These are phyloP conservation scores for Lepus europaeus DNA, from an alignment of 2,113 vertebrate genomes.

Conservation along the genomic window DNA sequence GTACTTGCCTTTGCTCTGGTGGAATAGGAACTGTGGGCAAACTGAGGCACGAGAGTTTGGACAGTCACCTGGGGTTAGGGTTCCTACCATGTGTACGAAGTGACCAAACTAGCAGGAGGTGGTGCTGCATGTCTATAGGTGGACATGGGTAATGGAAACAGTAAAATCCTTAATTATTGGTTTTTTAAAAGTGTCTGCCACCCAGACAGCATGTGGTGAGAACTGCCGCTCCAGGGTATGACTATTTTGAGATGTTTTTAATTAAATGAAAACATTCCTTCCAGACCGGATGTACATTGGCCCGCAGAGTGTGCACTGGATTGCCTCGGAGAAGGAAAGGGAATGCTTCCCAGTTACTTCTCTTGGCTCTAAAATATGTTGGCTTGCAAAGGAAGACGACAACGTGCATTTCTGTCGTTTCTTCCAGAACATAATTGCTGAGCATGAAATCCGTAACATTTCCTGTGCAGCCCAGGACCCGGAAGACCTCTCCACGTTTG, in stretches of 20 bases:
- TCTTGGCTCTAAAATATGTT: conserved; percentile 9
- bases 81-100: neutral
- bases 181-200: neutral
- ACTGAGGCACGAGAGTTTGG: too few species aligned
- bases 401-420: conserved; percentile 53
- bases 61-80: neutral
- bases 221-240: neutral
- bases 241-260: conserved; percentile 52
- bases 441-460: conserved; percentile 99
- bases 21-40: neutral
- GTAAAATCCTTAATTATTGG: neutral
- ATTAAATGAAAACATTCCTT: conserved; percentile 62
- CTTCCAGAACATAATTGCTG: conserved; percentile 96
- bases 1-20: neutral
- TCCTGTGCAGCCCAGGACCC: conserved; percentile 99
- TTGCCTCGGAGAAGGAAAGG: neutral
- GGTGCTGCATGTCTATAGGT: neutral
- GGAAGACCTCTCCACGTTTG: conserved; percentile 98
- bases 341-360: neutral
- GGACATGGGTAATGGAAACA: neutral
- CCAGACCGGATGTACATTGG: neutral
- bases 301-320: neutral
- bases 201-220: neutral
- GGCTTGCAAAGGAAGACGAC: conserved; percentile 49
- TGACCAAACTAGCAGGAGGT: neutral